Conservation (phyloP, 2,888 invertebrate species). For the Cephus spinipes region DNA sequence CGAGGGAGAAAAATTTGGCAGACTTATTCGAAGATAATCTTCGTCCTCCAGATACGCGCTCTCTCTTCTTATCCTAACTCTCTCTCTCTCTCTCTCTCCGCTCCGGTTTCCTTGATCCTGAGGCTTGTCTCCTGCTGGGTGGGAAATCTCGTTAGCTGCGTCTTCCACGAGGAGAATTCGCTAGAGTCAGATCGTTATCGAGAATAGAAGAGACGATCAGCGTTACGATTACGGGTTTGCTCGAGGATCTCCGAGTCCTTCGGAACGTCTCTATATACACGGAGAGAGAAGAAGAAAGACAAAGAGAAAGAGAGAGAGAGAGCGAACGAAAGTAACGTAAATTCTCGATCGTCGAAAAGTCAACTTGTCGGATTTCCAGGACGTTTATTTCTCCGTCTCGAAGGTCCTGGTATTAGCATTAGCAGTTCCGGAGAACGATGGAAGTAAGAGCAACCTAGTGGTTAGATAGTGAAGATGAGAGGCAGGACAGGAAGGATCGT, state of each 20-base stretch:
- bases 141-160: background rate
- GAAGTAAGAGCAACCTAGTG: background rate
- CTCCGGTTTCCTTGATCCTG: background rate
- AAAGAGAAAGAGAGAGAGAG: background rate
- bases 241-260: background rate
- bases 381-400: background rate
- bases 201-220: background rate
- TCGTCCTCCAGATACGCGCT: slow-evolving; percentile 11
- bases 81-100: slow-evolving; percentile 16
- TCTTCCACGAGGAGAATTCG: background rate
- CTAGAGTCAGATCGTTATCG: background rate
- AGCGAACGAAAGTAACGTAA: background rate
- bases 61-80: slow-evolving; percentile 21
- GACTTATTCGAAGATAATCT: too few relatives aligned
- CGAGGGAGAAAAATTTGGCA: too few relatives aligned
- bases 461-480: background rate
- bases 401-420: background rate
- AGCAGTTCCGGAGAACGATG: background rate
- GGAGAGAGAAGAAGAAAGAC: background rate
- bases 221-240: background rate
- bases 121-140: background rate
- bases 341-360: background rate
- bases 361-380: background rate
- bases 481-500: background rate
- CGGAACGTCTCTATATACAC: background rate